Conservation (phyloP, 2,888 invertebrate species). For the Agonopterix arenella region DNA sequence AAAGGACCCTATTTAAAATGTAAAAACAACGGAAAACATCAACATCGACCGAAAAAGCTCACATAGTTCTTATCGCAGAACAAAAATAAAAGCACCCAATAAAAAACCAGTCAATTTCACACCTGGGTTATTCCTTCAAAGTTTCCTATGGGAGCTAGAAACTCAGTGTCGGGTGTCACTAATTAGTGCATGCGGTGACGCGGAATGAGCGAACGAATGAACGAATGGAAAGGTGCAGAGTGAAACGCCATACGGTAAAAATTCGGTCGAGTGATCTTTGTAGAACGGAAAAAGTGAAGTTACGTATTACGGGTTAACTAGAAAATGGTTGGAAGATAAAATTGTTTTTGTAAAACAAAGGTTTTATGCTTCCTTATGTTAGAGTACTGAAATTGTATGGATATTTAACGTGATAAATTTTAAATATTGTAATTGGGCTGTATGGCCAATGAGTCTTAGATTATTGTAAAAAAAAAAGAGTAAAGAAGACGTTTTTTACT, state of each 20-base stretch:
- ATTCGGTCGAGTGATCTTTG: constrained; percentile 18
- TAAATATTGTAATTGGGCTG: too few species aligned
- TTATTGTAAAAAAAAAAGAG: too few species aligned
- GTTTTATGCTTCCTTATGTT: too few species aligned
- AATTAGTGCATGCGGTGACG: constrained; percentile 69
- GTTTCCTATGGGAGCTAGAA: constrained; percentile 54
- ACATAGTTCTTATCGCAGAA: background rate
- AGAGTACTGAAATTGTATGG: too few species aligned
- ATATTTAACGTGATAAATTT: too few species aligned
- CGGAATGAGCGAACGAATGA: constrained; percentile 54
- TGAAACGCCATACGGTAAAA: constrained; percentile 28
- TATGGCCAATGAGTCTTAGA: too few species aligned
- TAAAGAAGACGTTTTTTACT: too few species aligned
- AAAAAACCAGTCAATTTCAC: constrained; percentile 51
- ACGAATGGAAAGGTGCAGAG: constrained; percentile 47
- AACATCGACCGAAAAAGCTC: background rate
- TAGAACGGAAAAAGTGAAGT: constrained; percentile 13
- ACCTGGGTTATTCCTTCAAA: constrained; percentile 47
- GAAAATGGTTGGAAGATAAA: too few species aligned
- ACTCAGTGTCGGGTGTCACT: constrained; percentile 54
- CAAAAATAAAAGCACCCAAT: constrained; percentile 24
- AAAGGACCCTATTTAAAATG: too few species aligned
- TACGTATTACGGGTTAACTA: background rate
- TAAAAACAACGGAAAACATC: background rate
- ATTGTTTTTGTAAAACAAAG: too few species aligned